Base-by-base conservation (phyloP, 2,797 vertebrate species). In the Neosilurus hyrtlii region DNA sequence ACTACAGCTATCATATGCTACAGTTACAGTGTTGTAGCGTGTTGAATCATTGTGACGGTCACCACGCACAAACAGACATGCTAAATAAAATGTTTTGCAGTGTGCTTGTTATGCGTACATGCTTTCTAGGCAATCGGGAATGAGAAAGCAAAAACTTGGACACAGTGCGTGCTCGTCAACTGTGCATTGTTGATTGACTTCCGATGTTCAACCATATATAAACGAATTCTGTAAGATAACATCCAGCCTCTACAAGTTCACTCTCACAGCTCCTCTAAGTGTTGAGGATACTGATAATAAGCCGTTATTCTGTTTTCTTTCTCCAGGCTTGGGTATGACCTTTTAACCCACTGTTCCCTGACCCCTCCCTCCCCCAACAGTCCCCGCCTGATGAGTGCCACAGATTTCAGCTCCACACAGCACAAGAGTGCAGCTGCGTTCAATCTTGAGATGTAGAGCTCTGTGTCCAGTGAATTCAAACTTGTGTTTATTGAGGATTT, bases 401-500 rank as follows among this genome's bases (percentile, higher is more conserved):
- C 1, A 57, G 35, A 43, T 77, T 62, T 77, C 57, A 49, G 74
- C 63, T 63, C 22, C n/a, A 1, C 14, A 6, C 16, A 54, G 1
- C 8, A 56, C 35, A 7, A 7, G 0, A 15, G 30, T 18, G 37
- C 73, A 62, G 61, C 9, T 16, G 57, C 2, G 16, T 7, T 43
- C 35, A 0, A 18, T 51, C 8, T 61, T 3, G 30, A 61, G 8
- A 18, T 30, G 51, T 26, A 18, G 15, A 54, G 51, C 37, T 26
- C 49, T 16, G 54, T 8, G 56, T n/a, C 26, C 26, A 22, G 56
- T 75, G 56, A 18, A 9, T 51, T 26, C 35, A 11, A 22, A 70
- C 63, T 7, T 52, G 80, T 66, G 75, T 66, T 49, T 54, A 85
- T 9, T 67, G 57, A 72, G 83, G 75, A 62, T 49, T 30, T 66